phyloP scores from a whole-genome alignment of 2,113 vertebrate species.

The Coreoperca whiteheadi region DNA sequence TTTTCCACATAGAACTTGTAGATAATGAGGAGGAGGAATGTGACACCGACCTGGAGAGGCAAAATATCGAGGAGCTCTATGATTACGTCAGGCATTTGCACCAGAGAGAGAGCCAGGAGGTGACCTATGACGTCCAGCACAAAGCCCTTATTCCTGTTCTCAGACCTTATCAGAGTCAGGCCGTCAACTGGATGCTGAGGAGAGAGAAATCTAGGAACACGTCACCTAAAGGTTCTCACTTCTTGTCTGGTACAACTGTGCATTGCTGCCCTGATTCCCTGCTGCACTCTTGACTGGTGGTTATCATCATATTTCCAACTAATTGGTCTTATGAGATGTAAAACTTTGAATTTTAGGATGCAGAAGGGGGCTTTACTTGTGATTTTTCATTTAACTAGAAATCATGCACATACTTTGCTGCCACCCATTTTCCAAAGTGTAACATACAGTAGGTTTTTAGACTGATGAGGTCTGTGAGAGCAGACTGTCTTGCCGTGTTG shows the following conservation, averaged over 20 bases:
- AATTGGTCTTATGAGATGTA: not conserved
- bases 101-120: conserved; percentile 82
- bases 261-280: not conserved
- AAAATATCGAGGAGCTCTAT: conserved; percentile 98
- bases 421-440: not conserved
- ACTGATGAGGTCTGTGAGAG: not conserved
- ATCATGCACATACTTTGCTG: not conserved
- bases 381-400: not conserved
- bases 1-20: conserved; percentile 74
- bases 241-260: not conserved
- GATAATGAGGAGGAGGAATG: conserved; percentile 91
- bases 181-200: conserved; percentile 87
- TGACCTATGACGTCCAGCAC: conserved; percentile 91
- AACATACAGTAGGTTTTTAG: not conserved
- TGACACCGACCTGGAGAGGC: conserved; percentile 92
- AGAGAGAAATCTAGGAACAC: conserved; percentile 77
- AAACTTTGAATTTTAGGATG: not conserved
- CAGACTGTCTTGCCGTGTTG: not conserved
- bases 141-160: conserved; percentile 90
- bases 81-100: conserved; percentile 90
- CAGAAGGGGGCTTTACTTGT: not conserved
- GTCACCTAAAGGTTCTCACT: conserved; percentile 71
- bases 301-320: not conserved
- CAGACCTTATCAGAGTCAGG: conserved; percentile 85
- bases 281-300: not conserved